Evolutionary conservation across 1,140 invertebrate genomes (phyloP), one percentile per base, ranked within the genome.

Genomic region (Himalopsyche phryganea): DNA sequence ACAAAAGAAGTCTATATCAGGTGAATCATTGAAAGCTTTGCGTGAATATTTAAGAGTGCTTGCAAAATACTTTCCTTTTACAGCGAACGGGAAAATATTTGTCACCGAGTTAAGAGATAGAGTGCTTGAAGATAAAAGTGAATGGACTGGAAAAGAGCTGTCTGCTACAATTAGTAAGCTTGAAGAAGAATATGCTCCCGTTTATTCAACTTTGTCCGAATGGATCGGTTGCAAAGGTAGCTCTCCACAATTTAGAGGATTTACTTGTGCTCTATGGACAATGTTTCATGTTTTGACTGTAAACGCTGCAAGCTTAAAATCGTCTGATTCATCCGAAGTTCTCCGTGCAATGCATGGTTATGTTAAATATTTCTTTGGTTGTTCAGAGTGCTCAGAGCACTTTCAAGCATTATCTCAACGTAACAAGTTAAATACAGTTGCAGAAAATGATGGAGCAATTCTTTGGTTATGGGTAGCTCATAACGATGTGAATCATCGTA

Each of bases 401-500:
- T 98, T 99, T 69, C 74, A 87, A 56, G 67, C 66, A 60, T 95
- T 95, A 90, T 85, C 90, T 20, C 68, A 79, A 18, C 71, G 75
- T 63, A 82, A 85, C 47, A 81, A 87, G 64, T 79, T 90, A 50
- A 81, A 81, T 59, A 81, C 86, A 57, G 85, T 95, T 0, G 74
- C 77, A 17, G 82, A 80, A 40, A 79, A 82, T 56, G 81, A 90
- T 46, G 89, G 93, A 42, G 82, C 86, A 14, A 83, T 98, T 0
- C 66, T 98, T 6, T 99, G 95, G 94, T 72, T 99, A 1, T 99
- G 97, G 97, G 80, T 80, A 50, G 89, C 92, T 1, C 96, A 99
- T 69, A 98, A 98, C 75, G 85, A 88, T 72, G 95, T 94, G 0
- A 99, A 99, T 71, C 77, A 87, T 59, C 82, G 96, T 61, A 73